Conservation (phyloP, 2,888 invertebrate species). For the Colostygia pectinataria region DNA sequence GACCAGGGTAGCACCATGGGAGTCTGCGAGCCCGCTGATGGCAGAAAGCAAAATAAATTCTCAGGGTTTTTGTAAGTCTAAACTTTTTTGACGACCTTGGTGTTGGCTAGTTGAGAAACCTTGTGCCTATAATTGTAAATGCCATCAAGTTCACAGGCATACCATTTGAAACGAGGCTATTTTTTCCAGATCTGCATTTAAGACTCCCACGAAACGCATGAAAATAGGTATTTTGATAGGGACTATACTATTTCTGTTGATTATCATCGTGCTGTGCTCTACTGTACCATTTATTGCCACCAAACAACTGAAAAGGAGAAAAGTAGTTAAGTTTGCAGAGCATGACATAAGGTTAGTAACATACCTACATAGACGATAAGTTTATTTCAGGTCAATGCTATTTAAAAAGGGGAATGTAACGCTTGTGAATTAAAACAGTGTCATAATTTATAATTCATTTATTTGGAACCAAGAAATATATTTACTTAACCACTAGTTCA, state of each 20-base stretch:
- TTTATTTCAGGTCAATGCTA: too few species aligned
- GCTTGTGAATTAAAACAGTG: too few species aligned
- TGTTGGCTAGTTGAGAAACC: too few species aligned
- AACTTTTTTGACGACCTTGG: too few species aligned
- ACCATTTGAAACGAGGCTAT: background rate
- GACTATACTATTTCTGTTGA: background rate
- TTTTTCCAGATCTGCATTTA: background rate
- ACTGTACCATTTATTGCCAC: constrained; percentile 2
- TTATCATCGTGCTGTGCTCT: constrained; percentile 1
- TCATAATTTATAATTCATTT: too few species aligned
- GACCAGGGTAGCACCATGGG: constrained; percentile 43
- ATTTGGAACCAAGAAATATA: too few species aligned
- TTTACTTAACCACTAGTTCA: too few species aligned
- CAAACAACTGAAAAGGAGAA: background rate
- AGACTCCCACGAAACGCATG: background rate
- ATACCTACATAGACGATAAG: too few species aligned
- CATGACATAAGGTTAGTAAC: background rate
- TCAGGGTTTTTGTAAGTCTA: constrained; percentile 11
- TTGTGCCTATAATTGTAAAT: too few species aligned
- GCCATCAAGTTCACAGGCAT: too few species aligned
- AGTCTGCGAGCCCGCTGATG: constrained; percentile 28
- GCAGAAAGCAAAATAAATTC: background rate
- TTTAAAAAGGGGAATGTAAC: too few species aligned
- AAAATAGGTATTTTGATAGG: constrained; percentile 4
- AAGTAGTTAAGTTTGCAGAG: background rate